Evolutionary conservation across 1,140 invertebrate species (phyloP).

Genomic region (Ctenoplectra terminalis): DNA sequence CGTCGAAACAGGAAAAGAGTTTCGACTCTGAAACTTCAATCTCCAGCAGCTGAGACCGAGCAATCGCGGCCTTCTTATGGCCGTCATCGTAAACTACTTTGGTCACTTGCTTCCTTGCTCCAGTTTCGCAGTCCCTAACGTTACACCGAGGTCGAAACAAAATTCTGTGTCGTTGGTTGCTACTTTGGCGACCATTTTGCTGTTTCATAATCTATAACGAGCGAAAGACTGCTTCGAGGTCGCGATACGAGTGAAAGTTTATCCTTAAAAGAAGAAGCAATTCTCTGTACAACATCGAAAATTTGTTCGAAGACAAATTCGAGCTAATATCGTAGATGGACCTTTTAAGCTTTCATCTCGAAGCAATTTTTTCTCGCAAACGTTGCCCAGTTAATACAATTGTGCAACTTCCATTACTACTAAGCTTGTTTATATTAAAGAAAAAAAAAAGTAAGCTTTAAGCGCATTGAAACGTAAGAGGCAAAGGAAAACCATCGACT

Average conservation of each 20-base stretch:
- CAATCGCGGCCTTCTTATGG: not conserved
- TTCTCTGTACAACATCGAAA: not conserved
- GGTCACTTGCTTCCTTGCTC: not conserved
- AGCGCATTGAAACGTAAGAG: too few species aligned
- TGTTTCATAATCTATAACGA: too few species aligned
- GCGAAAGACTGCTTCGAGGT: too few species aligned
- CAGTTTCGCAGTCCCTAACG: not conserved
- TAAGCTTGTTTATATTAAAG: not conserved
- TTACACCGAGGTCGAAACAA: not conserved
- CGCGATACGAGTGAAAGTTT: not conserved
- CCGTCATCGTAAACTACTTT: conserved; percentile 9
- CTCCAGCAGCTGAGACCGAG: not conserved
- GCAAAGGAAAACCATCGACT: too few species aligned
- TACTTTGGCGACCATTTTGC: not conserved
- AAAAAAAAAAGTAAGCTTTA: not conserved
- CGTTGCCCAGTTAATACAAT: not conserved
- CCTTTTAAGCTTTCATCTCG: not conserved
- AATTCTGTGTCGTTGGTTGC: too few species aligned
- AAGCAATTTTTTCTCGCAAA: not conserved
- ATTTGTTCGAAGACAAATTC: not conserved
- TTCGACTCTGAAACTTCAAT: conserved; percentile 9
- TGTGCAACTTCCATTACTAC: not conserved
- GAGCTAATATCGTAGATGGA: not conserved
- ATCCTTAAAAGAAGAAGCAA: not conserved
- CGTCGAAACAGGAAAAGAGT: conserved; percentile 1